Evolutionary conservation across 1,140 invertebrate species (phyloP), one percentile per base, ranked within the genome.

Genomic region (Trachymyrmex septentrionalis): DNA sequence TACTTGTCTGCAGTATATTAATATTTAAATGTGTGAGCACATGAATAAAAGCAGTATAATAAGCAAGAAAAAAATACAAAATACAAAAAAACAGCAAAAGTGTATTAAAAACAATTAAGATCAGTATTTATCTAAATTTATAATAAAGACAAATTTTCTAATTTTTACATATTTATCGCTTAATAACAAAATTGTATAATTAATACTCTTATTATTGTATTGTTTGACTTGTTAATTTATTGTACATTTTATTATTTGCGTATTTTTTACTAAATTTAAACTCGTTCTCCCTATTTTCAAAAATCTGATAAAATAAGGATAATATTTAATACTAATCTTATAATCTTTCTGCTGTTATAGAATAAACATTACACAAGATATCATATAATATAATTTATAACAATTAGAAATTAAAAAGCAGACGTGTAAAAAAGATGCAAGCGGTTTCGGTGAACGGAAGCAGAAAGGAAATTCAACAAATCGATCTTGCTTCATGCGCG

Each of bases 401-500:
- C 16, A 19, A 73, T 48, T 57, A 21, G 44, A n/a, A 50, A 61
- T 34, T 21, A 34, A 34, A 48, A 63, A 73, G 55, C 55, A 73
- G 12, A 75, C 3, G 44, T 73, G 7, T 73, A 7, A 48, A 27
- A 72, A 48, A 75, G 66, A 50, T 61, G 38, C 69, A 84, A 75
- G 38, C 69, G 0, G 16, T 48, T 59, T 34, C 44, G 14, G 1
- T 66, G 12, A 78, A 78, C 61, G 63, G 24, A 66, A 55, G 82
- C 61, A 21, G 50, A 78, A 27, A 75, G 69, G 69, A 50, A 66
- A 78, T 64, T 78, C 27, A 16, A 44, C 44, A 78, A 64, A 78
- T 85, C 61, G 61, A 77, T 3, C 64, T 63, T 75, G n/a, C n/a
- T 50, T 81, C 87, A 38, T 89, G 88, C 88, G 81, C 16, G 57